Percentiles rank a stretch among this genome's conserved stretches.
phyloP scores from a whole-genome alignment of 2,113 vertebrate species.

The Colaptes auratus region DNA sequence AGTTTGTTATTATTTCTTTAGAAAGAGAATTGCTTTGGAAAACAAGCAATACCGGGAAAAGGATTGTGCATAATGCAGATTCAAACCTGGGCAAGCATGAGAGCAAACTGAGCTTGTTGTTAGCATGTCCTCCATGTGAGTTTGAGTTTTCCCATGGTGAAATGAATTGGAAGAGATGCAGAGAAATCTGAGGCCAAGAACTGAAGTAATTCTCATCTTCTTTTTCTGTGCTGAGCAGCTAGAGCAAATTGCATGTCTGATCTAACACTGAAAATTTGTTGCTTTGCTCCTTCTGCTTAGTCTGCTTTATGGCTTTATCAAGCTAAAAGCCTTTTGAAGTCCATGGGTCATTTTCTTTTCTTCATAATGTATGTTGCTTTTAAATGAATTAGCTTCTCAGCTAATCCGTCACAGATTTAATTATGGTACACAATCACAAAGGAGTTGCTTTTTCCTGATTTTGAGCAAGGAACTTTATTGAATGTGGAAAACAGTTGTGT shows the following conservation, averaged over 20 bases:
- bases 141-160: not conserved
- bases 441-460: slow-evolving; percentile 36
- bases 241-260: not conserved
- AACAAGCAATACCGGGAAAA: not conserved
- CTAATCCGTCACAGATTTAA: slow-evolving; percentile 62
- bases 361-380: slow-evolving; percentile 29
- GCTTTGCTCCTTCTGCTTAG: not conserved
- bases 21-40: not conserved
- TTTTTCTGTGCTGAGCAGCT: not conserved
- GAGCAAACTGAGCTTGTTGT: not conserved
- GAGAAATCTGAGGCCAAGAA: not conserved
- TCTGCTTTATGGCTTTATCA: slow-evolving; percentile 9
- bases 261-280: not conserved
- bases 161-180: not conserved
- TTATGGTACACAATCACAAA: not conserved
- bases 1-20: not conserved
- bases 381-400: slow-evolving; percentile 53
- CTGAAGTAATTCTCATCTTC: not conserved
- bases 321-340: slow-evolving; percentile 54
- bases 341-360: slow-evolving; percentile 35
- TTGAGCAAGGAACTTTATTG: not conserved
- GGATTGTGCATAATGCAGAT: not conserved
- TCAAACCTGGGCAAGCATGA: not conserved
- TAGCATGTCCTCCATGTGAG: not conserved
- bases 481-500: slow-evolving; percentile 19